Evolutionary conservation across 2,113 vertebrate species (phyloP).

Genomic region (Archilochus colubris): DNA sequence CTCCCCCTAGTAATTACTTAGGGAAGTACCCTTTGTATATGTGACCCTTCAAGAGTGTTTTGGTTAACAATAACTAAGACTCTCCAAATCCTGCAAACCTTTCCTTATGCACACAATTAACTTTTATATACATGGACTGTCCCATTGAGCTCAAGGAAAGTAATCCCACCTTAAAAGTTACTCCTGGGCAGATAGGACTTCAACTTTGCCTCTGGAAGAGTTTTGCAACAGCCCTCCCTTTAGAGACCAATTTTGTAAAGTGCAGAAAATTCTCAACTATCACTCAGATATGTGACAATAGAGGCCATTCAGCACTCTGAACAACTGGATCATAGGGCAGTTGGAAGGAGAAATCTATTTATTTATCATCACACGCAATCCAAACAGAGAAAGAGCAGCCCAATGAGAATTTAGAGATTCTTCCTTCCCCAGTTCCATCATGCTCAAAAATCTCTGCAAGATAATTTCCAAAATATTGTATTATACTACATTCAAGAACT

Average conservation of each 20-base stretch:
- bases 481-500: neutral
- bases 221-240: neutral
- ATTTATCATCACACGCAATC: neutral
- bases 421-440: neutral
- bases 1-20: neutral
- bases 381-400: neutral
- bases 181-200: neutral
- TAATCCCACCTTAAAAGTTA: neutral
- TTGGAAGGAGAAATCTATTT: neutral
- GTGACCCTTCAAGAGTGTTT: neutral
- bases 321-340: neutral
- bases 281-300: neutral
- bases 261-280: neutral
- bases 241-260: neutral
- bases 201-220: slow-evolving; percentile 3
- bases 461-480: neutral
- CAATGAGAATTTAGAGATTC: neutral
- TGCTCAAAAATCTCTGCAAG: neutral
- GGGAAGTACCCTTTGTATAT: neutral
- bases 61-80: neutral
- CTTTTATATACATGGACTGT: neutral
- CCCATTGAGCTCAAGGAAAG: neutral
- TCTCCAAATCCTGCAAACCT: neutral
- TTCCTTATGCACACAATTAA: neutral
- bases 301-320: neutral